Conservation (phyloP, 2,888 invertebrate genomes). For the Craniophora ligustri region DNA sequence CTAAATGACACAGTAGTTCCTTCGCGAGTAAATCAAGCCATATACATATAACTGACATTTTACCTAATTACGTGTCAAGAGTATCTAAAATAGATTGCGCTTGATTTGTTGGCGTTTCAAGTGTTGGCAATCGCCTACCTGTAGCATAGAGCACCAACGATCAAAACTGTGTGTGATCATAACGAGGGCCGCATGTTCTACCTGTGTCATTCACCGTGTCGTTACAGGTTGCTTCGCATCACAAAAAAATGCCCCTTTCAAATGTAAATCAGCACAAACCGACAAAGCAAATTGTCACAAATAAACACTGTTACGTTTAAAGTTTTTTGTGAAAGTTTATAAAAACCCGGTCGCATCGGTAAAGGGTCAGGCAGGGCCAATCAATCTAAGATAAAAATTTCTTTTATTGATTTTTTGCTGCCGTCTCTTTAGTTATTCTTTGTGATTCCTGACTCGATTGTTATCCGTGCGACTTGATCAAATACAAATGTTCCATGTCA, state of each 20-base stretch:
- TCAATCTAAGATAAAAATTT: slow-evolving; percentile 86
- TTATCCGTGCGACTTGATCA: slow-evolving; percentile 78
- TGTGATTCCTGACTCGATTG: slow-evolving; percentile 77
- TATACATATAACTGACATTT: too few relatives aligned
- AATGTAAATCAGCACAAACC: slow-evolving; percentile 87
- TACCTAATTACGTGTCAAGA: neutral
- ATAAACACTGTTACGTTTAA: slow-evolving; percentile 86
- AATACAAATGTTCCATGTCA: slow-evolving; percentile 70
- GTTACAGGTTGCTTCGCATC: slow-evolving; percentile 82
- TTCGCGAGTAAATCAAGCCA: too few relatives aligned
- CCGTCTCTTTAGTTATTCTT: slow-evolving; percentile 66
- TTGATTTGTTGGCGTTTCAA: too few relatives aligned
- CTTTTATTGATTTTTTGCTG: slow-evolving; percentile 81
- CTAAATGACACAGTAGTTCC: too few relatives aligned
- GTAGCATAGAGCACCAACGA: slow-evolving; percentile 48
- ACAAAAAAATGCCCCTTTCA: slow-evolving; percentile 82
- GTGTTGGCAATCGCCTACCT: neutral
- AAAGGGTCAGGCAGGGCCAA: slow-evolving; percentile 86
- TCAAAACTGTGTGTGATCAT: slow-evolving; percentile 66
- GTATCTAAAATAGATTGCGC: too few relatives aligned
- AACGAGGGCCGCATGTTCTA: slow-evolving; percentile 67
- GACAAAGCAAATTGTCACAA: slow-evolving; percentile 89
- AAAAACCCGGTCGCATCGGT: slow-evolving; percentile 81
- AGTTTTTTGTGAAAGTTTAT: slow-evolving; percentile 82
- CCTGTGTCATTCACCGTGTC: slow-evolving; percentile 86